A percentile compares a stretch with the other conserved stretches of the same genome.
These are phyloP conservation scores for Mycetomoellerius zeteki DNA, from an alignment of 1,140 invertebrate species.

Conservation along the genomic window DNA sequence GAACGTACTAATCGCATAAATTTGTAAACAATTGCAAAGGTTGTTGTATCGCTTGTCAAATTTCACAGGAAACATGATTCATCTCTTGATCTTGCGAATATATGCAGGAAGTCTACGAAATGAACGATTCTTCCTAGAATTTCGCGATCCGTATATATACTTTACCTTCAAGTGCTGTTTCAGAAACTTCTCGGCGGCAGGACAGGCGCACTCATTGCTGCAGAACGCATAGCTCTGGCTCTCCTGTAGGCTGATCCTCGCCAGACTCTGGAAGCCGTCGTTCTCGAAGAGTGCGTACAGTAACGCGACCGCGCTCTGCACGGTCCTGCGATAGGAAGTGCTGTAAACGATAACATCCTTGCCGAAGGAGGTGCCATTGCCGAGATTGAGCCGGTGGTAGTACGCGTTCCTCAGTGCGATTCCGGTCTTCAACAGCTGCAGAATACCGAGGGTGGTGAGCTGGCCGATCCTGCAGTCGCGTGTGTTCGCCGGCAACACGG, in stretches of 20 bases:
- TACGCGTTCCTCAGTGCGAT: slow-evolving; percentile 91
- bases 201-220: slow-evolving; percentile 93
- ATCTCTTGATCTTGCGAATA: not conserved
- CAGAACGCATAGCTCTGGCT: slow-evolving; percentile 95
- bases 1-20: not conserved
- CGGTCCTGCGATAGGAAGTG: slow-evolving; percentile 95
- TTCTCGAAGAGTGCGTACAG: slow-evolving; percentile 92
- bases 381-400: slow-evolving; percentile 87
- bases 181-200: slow-evolving; percentile 90
- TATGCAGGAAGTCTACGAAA: not conserved
- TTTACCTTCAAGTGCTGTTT: slow-evolving; percentile 85
- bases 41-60: not conserved
- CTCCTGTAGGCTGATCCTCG: slow-evolving; percentile 89
- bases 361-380: slow-evolving; percentile 83
- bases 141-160: not conserved
- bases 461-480: slow-evolving; percentile 86
- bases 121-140: not conserved
- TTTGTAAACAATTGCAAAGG: not conserved
- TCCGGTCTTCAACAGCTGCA: slow-evolving; percentile 93
- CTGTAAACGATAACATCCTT: slow-evolving; percentile 92
- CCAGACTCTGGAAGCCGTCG: slow-evolving; percentile 86
- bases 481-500: slow-evolving; percentile 89
- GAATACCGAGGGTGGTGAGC: slow-evolving; percentile 89
- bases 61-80: not conserved
- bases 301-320: slow-evolving; percentile 95